These are phyloP conservation scores for Lemur catta DNA, from an alignment of 2,797 vertebrate species.

Conservation along the genomic window DNA sequence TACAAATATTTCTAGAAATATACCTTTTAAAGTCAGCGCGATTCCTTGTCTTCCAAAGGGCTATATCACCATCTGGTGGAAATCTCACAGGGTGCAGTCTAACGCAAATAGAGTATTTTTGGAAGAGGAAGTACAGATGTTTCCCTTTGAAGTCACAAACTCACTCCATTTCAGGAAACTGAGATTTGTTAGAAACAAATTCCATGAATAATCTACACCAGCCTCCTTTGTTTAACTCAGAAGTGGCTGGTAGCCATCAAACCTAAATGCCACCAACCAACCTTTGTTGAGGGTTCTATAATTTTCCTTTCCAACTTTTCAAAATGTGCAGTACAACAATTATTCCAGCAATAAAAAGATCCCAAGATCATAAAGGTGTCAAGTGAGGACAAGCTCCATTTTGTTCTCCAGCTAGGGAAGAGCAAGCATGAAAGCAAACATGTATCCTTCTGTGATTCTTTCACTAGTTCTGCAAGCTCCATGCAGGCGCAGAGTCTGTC, in stretches of 20 bases:
- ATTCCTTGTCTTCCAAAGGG: not conserved
- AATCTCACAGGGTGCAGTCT: not conserved
- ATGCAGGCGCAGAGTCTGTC: not conserved
- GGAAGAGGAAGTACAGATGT: slow-evolving; percentile 40
- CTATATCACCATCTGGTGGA: not conserved
- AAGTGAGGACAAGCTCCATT: not conserved
- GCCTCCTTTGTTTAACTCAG: not conserved
- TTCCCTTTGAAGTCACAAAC: slow-evolving; percentile 47
- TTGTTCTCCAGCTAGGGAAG: not conserved
- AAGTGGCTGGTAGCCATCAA: not conserved
- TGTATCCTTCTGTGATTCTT: not conserved
- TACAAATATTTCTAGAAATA: not conserved
- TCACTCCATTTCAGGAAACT: slow-evolving; percentile 41
- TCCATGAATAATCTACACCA: not conserved
- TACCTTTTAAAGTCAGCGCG: not conserved
- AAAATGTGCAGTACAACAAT: not conserved
- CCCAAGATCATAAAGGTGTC: not conserved
- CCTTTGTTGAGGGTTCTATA: not conserved
- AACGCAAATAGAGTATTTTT: not conserved
- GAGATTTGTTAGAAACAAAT: not conserved
- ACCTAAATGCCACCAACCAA: not conserved
- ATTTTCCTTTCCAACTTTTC: not conserved
- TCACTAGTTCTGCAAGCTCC: not conserved
- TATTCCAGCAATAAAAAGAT: not conserved
- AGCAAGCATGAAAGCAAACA: not conserved